Conservation (phyloP, 2,113 vertebrate genomes). For the Cheirogaleus medius region DNA sequence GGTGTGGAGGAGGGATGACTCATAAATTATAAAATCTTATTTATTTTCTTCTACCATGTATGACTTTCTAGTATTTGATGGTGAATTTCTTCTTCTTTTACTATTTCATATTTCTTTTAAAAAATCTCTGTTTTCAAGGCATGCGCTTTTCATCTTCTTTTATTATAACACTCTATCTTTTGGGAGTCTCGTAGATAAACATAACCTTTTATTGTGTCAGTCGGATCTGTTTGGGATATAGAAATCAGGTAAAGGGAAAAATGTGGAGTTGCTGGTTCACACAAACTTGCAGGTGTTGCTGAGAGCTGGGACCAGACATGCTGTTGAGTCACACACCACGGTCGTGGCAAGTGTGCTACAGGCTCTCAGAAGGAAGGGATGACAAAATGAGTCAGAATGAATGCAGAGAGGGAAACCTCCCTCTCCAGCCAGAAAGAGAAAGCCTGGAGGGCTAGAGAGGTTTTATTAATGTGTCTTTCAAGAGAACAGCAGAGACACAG, state of each 20-base stretch:
- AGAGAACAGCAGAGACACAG: neutral
- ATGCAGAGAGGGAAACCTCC: neutral
- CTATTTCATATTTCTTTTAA: neutral
- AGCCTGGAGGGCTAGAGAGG: neutral
- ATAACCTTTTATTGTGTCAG: neutral
- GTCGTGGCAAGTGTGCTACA: neutral
- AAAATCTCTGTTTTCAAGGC: slow-evolving; percentile 27
- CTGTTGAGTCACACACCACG: neutral
- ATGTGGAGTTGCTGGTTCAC: neutral
- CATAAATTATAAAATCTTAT: neutral
- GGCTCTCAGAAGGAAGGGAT: neutral
- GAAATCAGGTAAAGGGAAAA: neutral
- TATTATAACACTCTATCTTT: neutral
- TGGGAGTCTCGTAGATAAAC: neutral
- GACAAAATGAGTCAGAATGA: neutral
- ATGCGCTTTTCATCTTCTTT: slow-evolving; percentile 13
- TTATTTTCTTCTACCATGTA: neutral
- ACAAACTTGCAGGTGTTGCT: neutral
- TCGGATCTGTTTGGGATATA: neutral
- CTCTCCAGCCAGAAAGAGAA: neutral
- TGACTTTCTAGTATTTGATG: neutral
- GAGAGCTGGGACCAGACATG: neutral
- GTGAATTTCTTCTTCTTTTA: neutral
- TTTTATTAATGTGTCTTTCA: neutral
- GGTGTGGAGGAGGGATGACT: neutral